A percentile compares a stretch with the other conserved stretches of the same genome.
Conservation (phyloP, 2,797 vertebrate genomes). For the Coregonus ussuriensis region DNA sequence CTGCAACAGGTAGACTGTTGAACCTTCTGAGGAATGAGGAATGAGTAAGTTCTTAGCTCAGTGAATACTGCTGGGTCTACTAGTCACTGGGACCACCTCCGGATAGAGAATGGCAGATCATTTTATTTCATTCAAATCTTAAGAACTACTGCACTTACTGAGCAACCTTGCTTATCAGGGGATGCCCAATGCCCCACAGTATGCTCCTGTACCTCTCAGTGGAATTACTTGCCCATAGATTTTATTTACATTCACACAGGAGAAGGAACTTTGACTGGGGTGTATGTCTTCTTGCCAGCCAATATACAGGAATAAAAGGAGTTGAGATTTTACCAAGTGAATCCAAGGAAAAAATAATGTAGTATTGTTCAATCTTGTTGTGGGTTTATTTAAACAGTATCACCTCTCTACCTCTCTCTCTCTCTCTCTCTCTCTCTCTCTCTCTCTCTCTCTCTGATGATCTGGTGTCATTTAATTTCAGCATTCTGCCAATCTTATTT, state of each 20-base stretch:
- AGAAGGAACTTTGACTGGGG: slow-evolving; percentile 59
- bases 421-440: too few species aligned
- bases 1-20: background rate
- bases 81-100: slow-evolving; percentile 37
- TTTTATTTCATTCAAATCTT: slow-evolving; percentile 45
- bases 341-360: background rate
- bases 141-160: slow-evolving; percentile 42
- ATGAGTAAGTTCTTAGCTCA: background rate
- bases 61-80: background rate
- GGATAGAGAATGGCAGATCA: slow-evolving; percentile 13
- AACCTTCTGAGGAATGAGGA: slow-evolving; percentile 41
- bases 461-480: background rate
- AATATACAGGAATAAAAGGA: slow-evolving; percentile 1
- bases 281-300: slow-evolving; percentile 32
- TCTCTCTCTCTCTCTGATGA: background rate
- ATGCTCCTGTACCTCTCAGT: background rate
- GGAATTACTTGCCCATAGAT: slow-evolving; percentile 4
- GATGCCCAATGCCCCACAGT: background rate
- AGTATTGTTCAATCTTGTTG: background rate
- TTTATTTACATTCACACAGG: slow-evolving; percentile 17
- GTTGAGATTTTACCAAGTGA: background rate
- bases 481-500: background rate
- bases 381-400: too few species aligned
- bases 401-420: too few species aligned
- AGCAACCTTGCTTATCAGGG: background rate